These are phyloP conservation scores for Melanogrammus aeglefinus DNA, from an alignment of 2,797 vertebrate species.

Conservation along the genomic window DNA sequence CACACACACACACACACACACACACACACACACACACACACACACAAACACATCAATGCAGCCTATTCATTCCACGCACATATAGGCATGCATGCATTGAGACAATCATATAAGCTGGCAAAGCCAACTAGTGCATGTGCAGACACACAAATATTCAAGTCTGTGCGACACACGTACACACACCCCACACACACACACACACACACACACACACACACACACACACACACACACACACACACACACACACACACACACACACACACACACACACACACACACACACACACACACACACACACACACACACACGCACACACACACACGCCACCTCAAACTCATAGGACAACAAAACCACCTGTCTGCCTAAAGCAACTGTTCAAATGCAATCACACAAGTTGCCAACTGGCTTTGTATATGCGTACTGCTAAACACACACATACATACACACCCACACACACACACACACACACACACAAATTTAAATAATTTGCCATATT, in stretches of 20 bases:
- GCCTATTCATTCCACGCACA: neutral
- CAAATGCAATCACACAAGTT: constrained; percentile 31
- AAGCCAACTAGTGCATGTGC: neutral
- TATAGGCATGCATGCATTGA: neutral
- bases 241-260: constrained; percentile 29
- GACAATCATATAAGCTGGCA: neutral
- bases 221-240: neutral
- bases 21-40: neutral
- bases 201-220: neutral
- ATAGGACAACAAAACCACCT: constrained; percentile 53
- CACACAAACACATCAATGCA: neutral
- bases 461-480: neutral
- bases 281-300: constrained; percentile 3
- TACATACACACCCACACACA: neutral
- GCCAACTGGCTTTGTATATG: constrained; percentile 27
- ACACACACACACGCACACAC: constrained; percentile 21
- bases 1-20: neutral
- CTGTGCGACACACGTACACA: neutral
- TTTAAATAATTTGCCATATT: neutral
- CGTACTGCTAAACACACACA: constrained; percentile 26
- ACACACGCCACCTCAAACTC: constrained; percentile 24
- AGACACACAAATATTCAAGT: neutral
- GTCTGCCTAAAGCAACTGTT: constrained; percentile 63
- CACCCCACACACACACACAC: neutral
- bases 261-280: neutral